Evolutionary conservation across 2,797 vertebrate species (phyloP), one percentile per base, ranked within the genome.

Genomic region (Enteromius unitaeniatus): DNA sequence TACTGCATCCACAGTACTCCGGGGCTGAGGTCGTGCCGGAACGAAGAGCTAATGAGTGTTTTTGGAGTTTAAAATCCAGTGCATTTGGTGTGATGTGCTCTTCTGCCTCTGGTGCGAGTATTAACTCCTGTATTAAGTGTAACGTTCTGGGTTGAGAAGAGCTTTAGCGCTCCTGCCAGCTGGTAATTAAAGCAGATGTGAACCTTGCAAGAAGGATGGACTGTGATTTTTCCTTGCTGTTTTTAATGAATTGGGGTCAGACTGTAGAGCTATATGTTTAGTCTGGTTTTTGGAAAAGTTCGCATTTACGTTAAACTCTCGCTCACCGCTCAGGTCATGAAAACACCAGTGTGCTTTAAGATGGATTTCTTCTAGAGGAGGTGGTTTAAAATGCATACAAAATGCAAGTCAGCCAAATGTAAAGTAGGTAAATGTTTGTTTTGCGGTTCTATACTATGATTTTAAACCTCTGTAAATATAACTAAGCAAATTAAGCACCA

Each of bases 111-210:
- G 75, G 75, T 62, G 75, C 0, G 9, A 45, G 15, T 19, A 40
- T 28, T 23, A 80, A 26, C n/a, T 69, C 60, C 34, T 58, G 67
- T 47, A 60, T 70, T 58, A 78, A 64, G n/a, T 0, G 3, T 78
- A 47, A 64, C 1, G 1, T 51, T 64, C 21, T 15, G 42, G 34
- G 23, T 58, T 45, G 34, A 70, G 51, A 70, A 37, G 42, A 65
- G 77, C n/a, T 70, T 55, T 58, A 45, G 37, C 6, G 1, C 40
- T 81, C 26, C 6, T 45, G 23, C 53, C 68, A 31, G 68, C 53
- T 62, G 51, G 37, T 60, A 58, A 81, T 81, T 81, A 81, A 81
- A 81, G 51, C 68, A n/a, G 6, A 23, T 23, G 17, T n/a, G 26
- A 81, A 34, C 23, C 19, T 73, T 53, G 19, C 15, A 62, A n/a